A percentile compares a stretch with the other conserved stretches of the same genome.
Conservation (phyloP, 1,140 invertebrate species). For the Neoseiulus cucumeris region DNA sequence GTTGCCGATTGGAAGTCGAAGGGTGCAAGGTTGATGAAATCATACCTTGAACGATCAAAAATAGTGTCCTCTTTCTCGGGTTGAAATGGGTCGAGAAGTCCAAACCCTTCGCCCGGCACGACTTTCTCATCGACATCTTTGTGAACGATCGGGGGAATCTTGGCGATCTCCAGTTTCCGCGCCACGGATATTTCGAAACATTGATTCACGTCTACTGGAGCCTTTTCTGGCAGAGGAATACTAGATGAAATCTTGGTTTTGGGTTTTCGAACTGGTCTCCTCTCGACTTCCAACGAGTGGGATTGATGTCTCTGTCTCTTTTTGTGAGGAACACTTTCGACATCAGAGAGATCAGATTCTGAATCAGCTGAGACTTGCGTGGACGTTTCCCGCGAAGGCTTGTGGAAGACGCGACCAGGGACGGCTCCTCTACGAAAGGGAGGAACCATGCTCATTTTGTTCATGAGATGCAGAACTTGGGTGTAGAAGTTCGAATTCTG, state of each 20-base stretch:
- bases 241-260: not conserved
- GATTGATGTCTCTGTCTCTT: not conserved
- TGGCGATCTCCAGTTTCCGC: not conserved
- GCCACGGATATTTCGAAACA: not conserved
- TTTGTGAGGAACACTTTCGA: not conserved
- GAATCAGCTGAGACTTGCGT: constrained; percentile 15
- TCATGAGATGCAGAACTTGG: constrained; percentile 78
- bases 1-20: not conserved
- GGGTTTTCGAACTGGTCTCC: not conserved
- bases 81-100: not conserved
- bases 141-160: not conserved
- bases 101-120: not conserved
- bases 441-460: constrained; percentile 71
- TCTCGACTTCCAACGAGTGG: not conserved
- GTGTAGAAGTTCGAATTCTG: constrained; percentile 58
- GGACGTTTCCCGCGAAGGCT: constrained; percentile 9
- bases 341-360: constrained; percentile 6
- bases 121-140: not conserved
- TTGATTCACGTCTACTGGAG: not conserved
- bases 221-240: not conserved
- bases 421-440: constrained; percentile 40
- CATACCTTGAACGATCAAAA: too few relatives aligned
- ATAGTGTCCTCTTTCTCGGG: not conserved
- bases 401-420: constrained; percentile 22
- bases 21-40: not conserved